A percentile compares a stretch with the other conserved stretches of the same genome.
phyloP scores from a whole-genome alignment of 2,888 invertebrate species.

The Conomelus anceps region DNA sequence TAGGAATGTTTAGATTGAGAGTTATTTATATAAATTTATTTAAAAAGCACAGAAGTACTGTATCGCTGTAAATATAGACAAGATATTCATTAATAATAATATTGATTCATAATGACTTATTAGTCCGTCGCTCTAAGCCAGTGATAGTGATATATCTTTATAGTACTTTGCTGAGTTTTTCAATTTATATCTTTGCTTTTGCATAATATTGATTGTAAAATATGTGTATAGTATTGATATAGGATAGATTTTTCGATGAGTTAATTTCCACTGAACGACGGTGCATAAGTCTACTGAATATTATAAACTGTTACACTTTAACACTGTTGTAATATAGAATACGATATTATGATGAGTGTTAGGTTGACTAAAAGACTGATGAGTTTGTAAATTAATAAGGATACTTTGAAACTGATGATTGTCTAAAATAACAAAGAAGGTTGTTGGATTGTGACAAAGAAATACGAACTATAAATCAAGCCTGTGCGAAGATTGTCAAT shows the following conservation, averaged over 20 bases:
- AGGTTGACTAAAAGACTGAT: slow-evolving; percentile 22
- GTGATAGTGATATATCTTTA: not conserved
- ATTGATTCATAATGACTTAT: not conserved
- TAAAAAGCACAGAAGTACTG: not conserved
- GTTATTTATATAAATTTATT: not conserved
- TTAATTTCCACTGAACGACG: not conserved
- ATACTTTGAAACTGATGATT: no score
- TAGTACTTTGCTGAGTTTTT: not conserved
- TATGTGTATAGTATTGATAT: not conserved
- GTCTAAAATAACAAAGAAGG: not conserved
- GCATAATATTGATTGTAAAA: slow-evolving; percentile 21
- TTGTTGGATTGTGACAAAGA: not conserved
- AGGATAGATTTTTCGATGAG: not conserved
- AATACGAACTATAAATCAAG: not conserved
- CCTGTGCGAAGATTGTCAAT: not conserved
- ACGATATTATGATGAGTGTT: slow-evolving; percentile 18
- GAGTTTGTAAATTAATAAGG: slow-evolving; percentile 12
- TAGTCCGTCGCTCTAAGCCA: not conserved
- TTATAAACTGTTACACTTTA: slow-evolving; percentile 5
- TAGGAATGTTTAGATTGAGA: not conserved
- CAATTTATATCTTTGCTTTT: slow-evolving; percentile 20
- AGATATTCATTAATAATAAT: not conserved
- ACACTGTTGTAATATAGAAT: slow-evolving; percentile 7
- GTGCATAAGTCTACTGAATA: slow-evolving; percentile 3
- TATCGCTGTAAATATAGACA: not conserved